Conservation (phyloP, 2,888 invertebrate species). For the Aplocera efformata region DNA sequence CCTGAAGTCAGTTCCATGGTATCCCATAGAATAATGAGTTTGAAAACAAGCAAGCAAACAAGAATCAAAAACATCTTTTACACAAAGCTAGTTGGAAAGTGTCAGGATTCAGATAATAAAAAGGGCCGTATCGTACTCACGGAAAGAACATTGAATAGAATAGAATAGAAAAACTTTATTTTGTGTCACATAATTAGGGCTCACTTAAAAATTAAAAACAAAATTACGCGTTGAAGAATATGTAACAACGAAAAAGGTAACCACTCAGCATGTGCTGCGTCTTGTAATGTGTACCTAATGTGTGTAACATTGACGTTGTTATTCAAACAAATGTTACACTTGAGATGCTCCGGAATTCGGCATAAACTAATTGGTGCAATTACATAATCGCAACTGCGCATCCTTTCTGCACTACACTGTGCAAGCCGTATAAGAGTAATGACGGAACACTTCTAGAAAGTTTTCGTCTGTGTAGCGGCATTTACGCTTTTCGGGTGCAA, state of each 20-base stretch:
- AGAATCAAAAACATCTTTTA: background rate
- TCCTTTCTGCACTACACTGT: slow-evolving; percentile 86
- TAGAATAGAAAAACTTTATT: too few relatives aligned
- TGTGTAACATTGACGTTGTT: slow-evolving; percentile 82
- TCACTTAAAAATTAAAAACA: too few relatives aligned
- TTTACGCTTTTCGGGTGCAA: slow-evolving; percentile 84
- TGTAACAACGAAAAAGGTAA: too few relatives aligned
- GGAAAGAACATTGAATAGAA: slow-evolving; percentile 81
- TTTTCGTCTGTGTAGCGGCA: slow-evolving; percentile 87
- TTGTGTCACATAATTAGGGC: too few relatives aligned
- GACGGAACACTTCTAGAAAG: slow-evolving; percentile 75
- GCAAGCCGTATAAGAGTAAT: slow-evolving; percentile 86
- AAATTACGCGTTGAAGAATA: too few relatives aligned
- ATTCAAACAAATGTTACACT: slow-evolving; percentile 85
- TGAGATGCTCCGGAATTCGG: slow-evolving; percentile 81
- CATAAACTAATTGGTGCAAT: slow-evolving; percentile 86
- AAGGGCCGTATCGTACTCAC: slow-evolving; percentile 61
- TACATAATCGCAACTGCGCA: slow-evolving; percentile 83
- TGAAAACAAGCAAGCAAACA: background rate
- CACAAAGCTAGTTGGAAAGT: too few relatives aligned
- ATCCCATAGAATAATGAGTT: too few relatives aligned
- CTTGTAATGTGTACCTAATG: too few relatives aligned
- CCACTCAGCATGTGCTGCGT: too few relatives aligned
- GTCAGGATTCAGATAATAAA: too few relatives aligned
- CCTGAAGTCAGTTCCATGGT: slow-evolving; percentile 35